These are phyloP conservation scores for Myopa tessellatipennis DNA, from an alignment of 2,888 invertebrate genomes.

Conservation along the genomic window DNA sequence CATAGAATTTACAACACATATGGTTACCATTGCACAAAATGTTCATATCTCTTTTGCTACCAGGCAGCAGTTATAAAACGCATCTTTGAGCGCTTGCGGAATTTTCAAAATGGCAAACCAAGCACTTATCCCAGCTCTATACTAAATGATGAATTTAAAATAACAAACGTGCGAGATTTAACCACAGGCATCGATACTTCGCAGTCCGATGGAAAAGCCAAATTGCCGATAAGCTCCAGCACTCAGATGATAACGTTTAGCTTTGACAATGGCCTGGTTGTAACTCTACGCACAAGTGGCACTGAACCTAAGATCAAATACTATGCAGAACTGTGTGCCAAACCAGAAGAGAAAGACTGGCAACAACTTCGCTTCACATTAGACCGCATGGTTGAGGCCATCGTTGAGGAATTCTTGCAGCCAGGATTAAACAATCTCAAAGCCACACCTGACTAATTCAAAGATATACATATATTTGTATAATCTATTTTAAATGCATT, in stretches of 20 bases:
- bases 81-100: constrained; percentile 87
- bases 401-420: constrained; percentile 84
- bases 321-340: constrained; percentile 89
- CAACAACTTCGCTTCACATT: constrained; percentile 73
- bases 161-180: constrained; percentile 84
- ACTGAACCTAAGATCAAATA: constrained; percentile 99
- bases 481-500: no score
- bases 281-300: constrained; percentile 94
- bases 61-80: constrained; percentile 76
- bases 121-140: constrained; percentile 80
- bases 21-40: constrained; percentile 88
- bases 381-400: constrained; percentile 79
- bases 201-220: constrained; percentile 76
- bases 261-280: constrained; percentile 85
- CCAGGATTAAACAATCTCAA: constrained; percentile 77
- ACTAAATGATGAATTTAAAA: constrained; percentile 73
- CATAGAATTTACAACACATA: constrained; percentile 83
- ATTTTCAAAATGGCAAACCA: constrained; percentile 70
- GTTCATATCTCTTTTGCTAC: constrained; percentile 91
- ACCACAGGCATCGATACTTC: constrained; percentile 83
- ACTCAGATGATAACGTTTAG: constrained; percentile 95
- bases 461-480: not conserved
- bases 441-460: constrained; percentile 51
- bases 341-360: constrained; percentile 76
- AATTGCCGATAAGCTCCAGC: constrained; percentile 75